Conservation (phyloP, 1,140 invertebrate species). For the Frieseomelitta varia region DNA sequence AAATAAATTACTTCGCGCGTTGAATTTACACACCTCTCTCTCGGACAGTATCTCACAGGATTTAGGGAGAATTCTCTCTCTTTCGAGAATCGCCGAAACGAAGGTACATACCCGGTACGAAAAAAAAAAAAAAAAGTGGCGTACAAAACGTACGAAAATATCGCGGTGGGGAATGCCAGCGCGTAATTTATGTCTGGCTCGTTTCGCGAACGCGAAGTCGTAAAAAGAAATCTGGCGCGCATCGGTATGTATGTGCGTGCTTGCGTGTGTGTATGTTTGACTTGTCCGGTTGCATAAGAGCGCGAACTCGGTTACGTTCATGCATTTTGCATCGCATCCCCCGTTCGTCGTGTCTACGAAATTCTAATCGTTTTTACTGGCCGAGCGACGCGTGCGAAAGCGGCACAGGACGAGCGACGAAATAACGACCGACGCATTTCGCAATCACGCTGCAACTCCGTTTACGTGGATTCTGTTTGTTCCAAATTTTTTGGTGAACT, state of each 20-base stretch:
- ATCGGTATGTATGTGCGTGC: background rate
- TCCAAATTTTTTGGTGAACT: too few relatives aligned
- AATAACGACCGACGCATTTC: slow-evolving; percentile 11
- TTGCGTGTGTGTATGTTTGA: background rate
- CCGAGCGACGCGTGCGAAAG: background rate
- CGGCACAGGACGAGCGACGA: background rate
- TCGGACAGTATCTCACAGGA: background rate
- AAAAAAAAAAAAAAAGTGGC: too few relatives aligned
- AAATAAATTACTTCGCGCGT: slow-evolving; percentile 4
- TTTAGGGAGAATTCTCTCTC: background rate
- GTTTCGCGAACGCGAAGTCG: slow-evolving; percentile 34
- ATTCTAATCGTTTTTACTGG: slow-evolving; percentile 32
- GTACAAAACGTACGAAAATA: background rate
- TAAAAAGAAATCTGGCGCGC: slow-evolving; percentile 24
- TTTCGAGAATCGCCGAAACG: too few relatives aligned
- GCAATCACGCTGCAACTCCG: slow-evolving; percentile 29
- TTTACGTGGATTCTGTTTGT: background rate
- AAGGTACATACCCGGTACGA: too few relatives aligned
- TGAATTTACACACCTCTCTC: background rate
- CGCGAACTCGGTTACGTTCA: slow-evolving; percentile 2
- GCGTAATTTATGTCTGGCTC: slow-evolving; percentile 2
- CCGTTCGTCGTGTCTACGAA: slow-evolving; percentile 12
- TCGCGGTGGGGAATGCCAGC: background rate
- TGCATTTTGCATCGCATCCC: slow-evolving; percentile 45
- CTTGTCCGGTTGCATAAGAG: slow-evolving; percentile 41